Conservation (phyloP, 1,140 invertebrate species). For the Daktulosphaira vitifoliae region DNA sequence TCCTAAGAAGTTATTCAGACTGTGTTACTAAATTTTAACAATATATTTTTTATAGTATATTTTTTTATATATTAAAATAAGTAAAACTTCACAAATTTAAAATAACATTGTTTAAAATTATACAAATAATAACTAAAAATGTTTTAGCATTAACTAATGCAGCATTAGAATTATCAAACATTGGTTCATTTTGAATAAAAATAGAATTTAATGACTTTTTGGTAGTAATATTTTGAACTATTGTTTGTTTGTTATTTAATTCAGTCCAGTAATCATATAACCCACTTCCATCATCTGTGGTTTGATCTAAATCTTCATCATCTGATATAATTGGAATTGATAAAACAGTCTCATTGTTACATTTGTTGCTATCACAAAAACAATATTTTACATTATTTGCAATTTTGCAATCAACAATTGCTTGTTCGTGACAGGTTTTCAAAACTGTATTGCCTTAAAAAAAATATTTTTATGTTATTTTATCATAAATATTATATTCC, state of each 20-base stretch:
- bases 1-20: too few species aligned
- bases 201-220: neutral
- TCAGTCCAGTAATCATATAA: neutral
- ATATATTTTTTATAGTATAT: too few species aligned
- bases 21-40: too few species aligned
- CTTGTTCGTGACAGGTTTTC: conserved; percentile 3
- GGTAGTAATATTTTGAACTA: neutral
- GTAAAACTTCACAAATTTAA: too few species aligned
- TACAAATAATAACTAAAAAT: too few species aligned
- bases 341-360: conserved; percentile 8
- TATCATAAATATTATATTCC: neutral
- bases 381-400: conserved; percentile 23
- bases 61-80: too few species aligned
- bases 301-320: conserved; percentile 28
- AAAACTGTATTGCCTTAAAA: conserved; percentile 6
- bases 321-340: conserved; percentile 1
- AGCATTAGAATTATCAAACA: neutral
- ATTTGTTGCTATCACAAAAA: conserved; percentile 15
- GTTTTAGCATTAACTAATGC: neutral
- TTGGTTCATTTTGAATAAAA: neutral
- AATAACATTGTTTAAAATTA: too few species aligned
- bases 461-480: neutral
- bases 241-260: conserved; percentile 11
- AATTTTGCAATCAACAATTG: conserved; percentile 3
- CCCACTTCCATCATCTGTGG: conserved; percentile 12